Conservation (phyloP, 1,140 invertebrate species). For the Drosophila guanche region DNA sequence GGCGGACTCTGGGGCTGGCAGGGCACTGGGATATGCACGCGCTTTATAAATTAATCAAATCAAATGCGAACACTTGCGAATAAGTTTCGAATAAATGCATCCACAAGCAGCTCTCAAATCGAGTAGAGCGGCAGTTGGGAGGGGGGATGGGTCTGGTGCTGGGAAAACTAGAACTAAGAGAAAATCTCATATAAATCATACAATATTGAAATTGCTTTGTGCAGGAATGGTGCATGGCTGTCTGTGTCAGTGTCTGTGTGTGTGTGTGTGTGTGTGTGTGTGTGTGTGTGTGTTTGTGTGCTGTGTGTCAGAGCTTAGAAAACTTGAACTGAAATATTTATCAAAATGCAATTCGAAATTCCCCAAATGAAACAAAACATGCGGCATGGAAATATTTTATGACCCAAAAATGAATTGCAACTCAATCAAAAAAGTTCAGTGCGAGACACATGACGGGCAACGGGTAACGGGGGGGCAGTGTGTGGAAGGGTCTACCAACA, state of each 20-base stretch:
- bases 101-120: constrained; percentile 26
- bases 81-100: constrained; percentile 59
- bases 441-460: neutral
- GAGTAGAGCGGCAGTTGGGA: constrained; percentile 3
- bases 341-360: constrained; percentile 61
- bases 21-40: constrained; percentile 24
- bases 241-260: constrained; percentile 20
- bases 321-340: constrained; percentile 74
- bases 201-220: constrained; percentile 57
- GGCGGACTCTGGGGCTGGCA: neutral
- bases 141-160: neutral
- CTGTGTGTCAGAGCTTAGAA: constrained; percentile 31
- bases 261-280: constrained; percentile 16
- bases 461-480: neutral
- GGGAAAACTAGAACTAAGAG: constrained; percentile 24
- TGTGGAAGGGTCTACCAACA: constrained; percentile 1
- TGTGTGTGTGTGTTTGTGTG: constrained; percentile 24
- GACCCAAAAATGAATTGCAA: constrained; percentile 67
- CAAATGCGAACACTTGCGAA: constrained; percentile 69
- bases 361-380: constrained; percentile 64
- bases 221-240: constrained; percentile 10
- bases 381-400: constrained; percentile 59
- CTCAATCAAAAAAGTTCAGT: constrained; percentile 59
- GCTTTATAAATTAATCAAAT: constrained; percentile 77
- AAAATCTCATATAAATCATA: constrained; percentile 67